Percentiles rank a stretch among this genome's conserved stretches.
These are phyloP conservation scores for Pimpla rufipes DNA, from an alignment of 2,888 invertebrate species.

Conservation along the genomic window DNA sequence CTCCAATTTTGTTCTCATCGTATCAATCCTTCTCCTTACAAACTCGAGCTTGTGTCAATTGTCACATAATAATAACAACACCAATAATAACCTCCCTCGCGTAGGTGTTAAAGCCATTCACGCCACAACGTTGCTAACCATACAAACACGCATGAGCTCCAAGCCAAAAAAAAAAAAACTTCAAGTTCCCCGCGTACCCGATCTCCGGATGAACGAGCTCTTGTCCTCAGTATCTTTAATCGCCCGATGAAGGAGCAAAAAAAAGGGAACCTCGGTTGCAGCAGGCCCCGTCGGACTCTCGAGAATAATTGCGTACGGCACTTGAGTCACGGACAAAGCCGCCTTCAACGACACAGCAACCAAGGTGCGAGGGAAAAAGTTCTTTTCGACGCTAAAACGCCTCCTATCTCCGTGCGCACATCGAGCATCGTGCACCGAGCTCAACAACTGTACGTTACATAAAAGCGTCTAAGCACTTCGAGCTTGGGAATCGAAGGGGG, in stretches of 20 bases:
- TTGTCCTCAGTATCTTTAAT: conserved; percentile 48
- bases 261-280: background rate
- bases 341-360: background rate
- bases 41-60: background rate
- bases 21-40: too few species aligned
- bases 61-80: background rate
- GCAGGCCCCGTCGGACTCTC: conserved; percentile 12
- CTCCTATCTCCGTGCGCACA: background rate
- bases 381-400: background rate
- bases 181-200: conserved; percentile 13
- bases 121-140: background rate
- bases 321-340: conserved; percentile 14
- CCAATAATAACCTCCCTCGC: background rate
- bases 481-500: conserved; percentile 7
- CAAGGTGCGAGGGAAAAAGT: conserved; percentile 24
- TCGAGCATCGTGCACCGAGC: conserved; percentile 10
- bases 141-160: conserved; percentile 4
- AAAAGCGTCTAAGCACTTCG: background rate
- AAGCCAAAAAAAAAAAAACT: background rate
- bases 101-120: conserved; percentile 26
- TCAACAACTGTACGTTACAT: background rate
- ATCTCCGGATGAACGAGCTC: conserved; percentile 45
- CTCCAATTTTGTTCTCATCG: too few species aligned
- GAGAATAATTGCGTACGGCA: conserved; percentile 32
- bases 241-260: conserved; percentile 10